A percentile compares a stretch with the other conserved stretches of the same genome.
Evolutionary conservation across 2,888 invertebrate species (phyloP).

Genomic region (Himalopsyche japonica): DNA sequence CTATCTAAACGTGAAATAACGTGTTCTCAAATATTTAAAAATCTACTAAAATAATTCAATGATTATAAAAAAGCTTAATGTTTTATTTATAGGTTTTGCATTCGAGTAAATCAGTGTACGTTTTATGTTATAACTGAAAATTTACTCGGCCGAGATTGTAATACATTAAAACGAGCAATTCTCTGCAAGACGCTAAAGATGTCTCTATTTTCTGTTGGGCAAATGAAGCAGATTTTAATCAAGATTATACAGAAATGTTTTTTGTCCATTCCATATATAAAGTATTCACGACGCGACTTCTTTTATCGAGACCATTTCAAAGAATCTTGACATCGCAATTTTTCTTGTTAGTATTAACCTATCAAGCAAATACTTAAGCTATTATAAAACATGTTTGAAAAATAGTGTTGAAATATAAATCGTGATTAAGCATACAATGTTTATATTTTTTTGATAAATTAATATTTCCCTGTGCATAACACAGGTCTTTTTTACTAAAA

Average conservation of each 20-base stretch:
- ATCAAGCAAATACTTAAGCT: neutral
- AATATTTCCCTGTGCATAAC: no score
- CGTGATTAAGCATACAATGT: no score
- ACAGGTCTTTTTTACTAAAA: no score
- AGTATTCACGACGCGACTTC: neutral
- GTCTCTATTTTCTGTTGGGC: neutral
- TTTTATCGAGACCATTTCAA: neutral
- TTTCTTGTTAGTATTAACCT: neutral
- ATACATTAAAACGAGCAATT: neutral
- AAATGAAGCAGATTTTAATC: conserved; percentile 23
- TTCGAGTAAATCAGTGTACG: no score
- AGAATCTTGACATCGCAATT: neutral
- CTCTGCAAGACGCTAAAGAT: neutral
- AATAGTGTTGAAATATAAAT: no score
- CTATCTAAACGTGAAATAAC: no score
- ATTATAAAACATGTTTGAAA: no score
- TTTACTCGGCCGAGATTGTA: neutral
- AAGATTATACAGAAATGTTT: conserved; percentile 11
- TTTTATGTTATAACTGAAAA: neutral
- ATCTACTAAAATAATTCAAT: no score
- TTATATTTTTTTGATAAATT: no score
- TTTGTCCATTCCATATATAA: neutral
- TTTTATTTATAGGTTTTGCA: no score
- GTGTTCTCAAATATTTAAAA: no score
- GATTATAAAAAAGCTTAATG: no score